Percentiles rank a stretch among this genome's conserved stretches.
These are phyloP conservation scores for Gorsachius magnificus DNA, from an alignment of 2,797 vertebrate genomes.

Conservation along the genomic window DNA sequence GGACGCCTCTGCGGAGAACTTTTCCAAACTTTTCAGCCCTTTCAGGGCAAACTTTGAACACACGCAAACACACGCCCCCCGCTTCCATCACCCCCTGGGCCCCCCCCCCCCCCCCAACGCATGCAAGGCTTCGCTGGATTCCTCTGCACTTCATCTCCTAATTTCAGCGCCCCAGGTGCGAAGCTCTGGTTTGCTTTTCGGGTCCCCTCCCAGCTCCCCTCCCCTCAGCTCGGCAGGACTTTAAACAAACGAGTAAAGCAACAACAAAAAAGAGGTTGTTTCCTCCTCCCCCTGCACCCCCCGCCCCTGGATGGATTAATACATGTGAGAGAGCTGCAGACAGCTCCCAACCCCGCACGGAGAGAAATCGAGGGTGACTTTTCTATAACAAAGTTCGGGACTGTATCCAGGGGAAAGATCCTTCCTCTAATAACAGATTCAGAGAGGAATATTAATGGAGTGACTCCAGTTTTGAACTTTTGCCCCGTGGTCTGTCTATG, in stretches of 20 bases:
- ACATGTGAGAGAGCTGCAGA: conserved; percentile 12
- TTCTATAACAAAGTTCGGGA: conserved; percentile 51
- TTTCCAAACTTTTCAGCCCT: neutral
- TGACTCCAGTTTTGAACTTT: conserved; percentile 63
- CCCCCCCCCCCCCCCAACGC: neutral
- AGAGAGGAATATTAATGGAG: conserved; percentile 57
- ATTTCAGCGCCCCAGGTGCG: conserved; percentile 32
- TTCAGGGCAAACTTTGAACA: neutral
- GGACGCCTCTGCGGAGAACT: neutral
- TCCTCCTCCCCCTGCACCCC: neutral
- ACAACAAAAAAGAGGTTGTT: conserved; percentile 40
- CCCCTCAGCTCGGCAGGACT: conserved; percentile 7
- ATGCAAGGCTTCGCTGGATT: neutral
- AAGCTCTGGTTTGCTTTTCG: conserved; percentile 16
- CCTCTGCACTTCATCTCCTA: conserved; percentile 8
- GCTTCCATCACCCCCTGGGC: neutral
- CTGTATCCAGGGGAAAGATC: conserved; percentile 41
- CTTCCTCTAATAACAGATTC: conserved; percentile 52
- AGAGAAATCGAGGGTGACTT: conserved; percentile 30
- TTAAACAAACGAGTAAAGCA: conserved; percentile 10
- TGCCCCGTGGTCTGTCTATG: conserved; percentile 66
- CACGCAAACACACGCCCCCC: too few relatives aligned
- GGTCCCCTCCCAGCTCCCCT: conserved; percentile 31
- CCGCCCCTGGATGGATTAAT: conserved; percentile 1
- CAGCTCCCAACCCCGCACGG: neutral